Evolutionary conservation across 1,140 invertebrate species (phyloP).

Genomic region (Rhynchophorus ferrugineus): DNA sequence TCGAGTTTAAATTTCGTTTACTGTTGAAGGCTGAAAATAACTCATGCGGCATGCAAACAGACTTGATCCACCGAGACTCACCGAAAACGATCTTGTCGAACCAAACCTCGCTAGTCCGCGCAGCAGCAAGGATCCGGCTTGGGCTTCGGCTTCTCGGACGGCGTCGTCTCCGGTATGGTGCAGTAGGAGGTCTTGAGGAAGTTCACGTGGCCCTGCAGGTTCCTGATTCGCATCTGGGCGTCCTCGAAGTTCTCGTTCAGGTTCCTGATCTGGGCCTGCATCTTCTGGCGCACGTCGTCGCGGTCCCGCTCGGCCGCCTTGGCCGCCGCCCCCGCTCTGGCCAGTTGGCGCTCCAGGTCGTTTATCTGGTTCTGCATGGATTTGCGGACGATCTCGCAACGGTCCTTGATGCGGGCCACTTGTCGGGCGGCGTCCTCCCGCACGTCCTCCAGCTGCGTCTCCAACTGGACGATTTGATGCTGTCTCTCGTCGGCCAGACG

Average conservation of each 20-base stretch:
- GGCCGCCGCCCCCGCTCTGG: conserved; percentile 52
- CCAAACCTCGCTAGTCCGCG: no score
- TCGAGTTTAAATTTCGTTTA: no score
- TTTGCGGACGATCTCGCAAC: conserved; percentile 53
- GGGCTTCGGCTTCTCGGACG: background rate
- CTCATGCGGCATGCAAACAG: no score
- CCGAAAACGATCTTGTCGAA: no score
- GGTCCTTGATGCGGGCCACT: conserved; percentile 43
- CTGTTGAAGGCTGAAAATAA: no score
- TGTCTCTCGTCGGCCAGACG: conserved; percentile 47
- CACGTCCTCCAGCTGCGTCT: conserved; percentile 57
- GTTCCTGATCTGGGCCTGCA: conserved; percentile 59
- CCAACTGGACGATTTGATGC: conserved; percentile 52
- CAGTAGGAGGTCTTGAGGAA: conserved; percentile 23
- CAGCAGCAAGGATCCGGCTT: conserved; percentile 14
- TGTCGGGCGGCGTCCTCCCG: conserved; percentile 65
- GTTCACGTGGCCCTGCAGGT: conserved; percentile 43
- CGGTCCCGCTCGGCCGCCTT: conserved; percentile 56
- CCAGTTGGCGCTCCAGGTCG: conserved; percentile 58
- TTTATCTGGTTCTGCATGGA: conserved; percentile 55
- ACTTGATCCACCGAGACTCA: no score
- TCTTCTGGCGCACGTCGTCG: conserved; percentile 59
- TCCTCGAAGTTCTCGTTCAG: conserved; percentile 60
- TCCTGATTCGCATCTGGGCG: conserved; percentile 55
- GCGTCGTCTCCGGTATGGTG: background rate